Evolutionary conservation across 2,888 invertebrate species (phyloP).

Genomic region (Morpho helenor): DNA sequence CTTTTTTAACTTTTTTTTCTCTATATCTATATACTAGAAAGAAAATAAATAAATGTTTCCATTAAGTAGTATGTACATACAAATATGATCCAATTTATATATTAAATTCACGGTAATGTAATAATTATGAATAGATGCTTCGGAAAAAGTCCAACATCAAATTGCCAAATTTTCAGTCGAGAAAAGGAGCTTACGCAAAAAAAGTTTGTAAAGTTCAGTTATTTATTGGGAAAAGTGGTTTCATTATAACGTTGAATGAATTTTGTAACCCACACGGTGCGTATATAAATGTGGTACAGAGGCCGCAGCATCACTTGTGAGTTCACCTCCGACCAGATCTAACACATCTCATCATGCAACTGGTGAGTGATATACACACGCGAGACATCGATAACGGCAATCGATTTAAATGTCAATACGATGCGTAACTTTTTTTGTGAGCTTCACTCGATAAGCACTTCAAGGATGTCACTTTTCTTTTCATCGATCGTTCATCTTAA

Average conservation of each 20-base stretch:
- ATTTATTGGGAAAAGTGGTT: slow-evolving; percentile 57
- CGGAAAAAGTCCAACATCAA: not conserved
- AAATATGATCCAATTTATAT: no score
- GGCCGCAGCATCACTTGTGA: slow-evolving; percentile 52
- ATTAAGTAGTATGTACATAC: no score
- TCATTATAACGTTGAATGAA: slow-evolving; percentile 60
- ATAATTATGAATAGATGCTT: not conserved
- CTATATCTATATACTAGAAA: no score
- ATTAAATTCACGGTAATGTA: no score
- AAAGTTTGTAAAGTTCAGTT: slow-evolving; percentile 45
- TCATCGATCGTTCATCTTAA: no score
- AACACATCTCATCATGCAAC: slow-evolving; percentile 53
- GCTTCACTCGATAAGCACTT: no score
- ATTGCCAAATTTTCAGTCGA: not conserved
- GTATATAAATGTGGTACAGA: slow-evolving; percentile 52
- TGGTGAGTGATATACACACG: slow-evolving; percentile 52
- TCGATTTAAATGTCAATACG: slow-evolving; percentile 1
- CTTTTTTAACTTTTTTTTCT: no score
- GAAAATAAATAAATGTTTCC: no score
- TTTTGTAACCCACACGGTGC: slow-evolving; percentile 54
- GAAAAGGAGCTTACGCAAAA: slow-evolving; percentile 40
- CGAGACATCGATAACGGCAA: slow-evolving; percentile 6
- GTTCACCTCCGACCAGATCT: slow-evolving; percentile 59
- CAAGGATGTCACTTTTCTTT: no score
- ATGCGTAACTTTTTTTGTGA: not conserved